Base-by-base conservation (phyloP, 2,888 invertebrate species). In the Drosophila maculinotata region DNA sequence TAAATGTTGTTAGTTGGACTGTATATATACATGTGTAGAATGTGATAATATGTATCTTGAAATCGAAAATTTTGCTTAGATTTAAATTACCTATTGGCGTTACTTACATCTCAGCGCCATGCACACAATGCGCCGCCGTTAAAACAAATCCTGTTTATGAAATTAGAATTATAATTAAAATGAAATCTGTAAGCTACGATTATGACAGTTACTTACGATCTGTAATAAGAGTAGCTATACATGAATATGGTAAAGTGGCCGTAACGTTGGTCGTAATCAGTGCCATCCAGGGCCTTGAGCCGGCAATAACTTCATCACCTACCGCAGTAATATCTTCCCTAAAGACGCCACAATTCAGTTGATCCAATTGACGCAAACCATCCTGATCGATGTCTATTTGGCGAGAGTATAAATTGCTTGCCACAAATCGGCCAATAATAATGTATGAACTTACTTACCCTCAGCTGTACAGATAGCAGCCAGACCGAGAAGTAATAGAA, bases 241-340 rank as follows among this genome's bases (percentile, higher is more conserved):
- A 60, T 15, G 10, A 8, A 10, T 1, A 2, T 51, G 4, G 1
- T 51, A n/a, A n/a, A n/a, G n/a, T n/a, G n/a, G n/a, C n/a, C n/a
- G n/a, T n/a, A n/a, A n/a, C n/a, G n/a, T n/a, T n/a, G n/a, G n/a
- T n/a, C n/a, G n/a, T n/a, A 3, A 58, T 2, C 9, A 44, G 6
- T 23, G 51, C 45, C 33, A 64, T 64, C 63, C 47, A 60, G n/a
- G 47, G 41, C 2, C 60, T 45, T 10, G 45, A 52, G 1, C 39
- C 39, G 6, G n/a, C n/a, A 1, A 12, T 12, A 36, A 44, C 42
- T 12, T 44, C 39, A 7, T 20, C 20, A 20, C 20, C 20, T 4
- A 3, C 20, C 4, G 2, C 20, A 20, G 2, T 2, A 15, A 17
- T n/a, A 17, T 2, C 15, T 5, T n/a, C 17, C 17, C 8, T 45